phyloP scores from a whole-genome alignment of 2,888 invertebrate species.

The Cyclophora punctaria region DNA sequence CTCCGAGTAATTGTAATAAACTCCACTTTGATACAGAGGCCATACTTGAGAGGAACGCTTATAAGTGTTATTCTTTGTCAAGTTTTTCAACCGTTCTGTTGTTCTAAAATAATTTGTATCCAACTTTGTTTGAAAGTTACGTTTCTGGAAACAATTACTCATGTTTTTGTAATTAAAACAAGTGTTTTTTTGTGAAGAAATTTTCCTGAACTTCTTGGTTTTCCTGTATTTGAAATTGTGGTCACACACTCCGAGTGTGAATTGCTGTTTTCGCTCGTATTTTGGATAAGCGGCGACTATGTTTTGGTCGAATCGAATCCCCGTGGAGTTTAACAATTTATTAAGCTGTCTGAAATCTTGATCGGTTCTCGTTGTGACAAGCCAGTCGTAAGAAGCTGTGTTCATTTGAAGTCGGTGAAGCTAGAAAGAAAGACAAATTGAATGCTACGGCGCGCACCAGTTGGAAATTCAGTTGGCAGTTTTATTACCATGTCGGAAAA shows the following conservation, averaged over 20 bases:
- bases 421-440: constrained; percentile 29
- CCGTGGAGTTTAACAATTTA: constrained; percentile 44
- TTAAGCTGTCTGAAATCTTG: constrained; percentile 42
- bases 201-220: constrained; percentile 4
- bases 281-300: constrained; percentile 42
- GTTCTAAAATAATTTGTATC: constrained; percentile 46
- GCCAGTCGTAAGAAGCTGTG: constrained; percentile 53
- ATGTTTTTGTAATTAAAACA: constrained; percentile 2
- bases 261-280: constrained; percentile 6
- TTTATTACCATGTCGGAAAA: no score
- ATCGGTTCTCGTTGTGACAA: constrained; percentile 40
- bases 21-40: constrained; percentile 42
- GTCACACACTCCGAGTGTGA: constrained; percentile 32
- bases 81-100: constrained; percentile 42
- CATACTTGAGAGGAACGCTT: constrained; percentile 27
- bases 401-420: constrained; percentile 44
- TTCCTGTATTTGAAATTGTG: constrained; percentile 42
- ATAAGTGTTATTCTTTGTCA: constrained; percentile 39
- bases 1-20: constrained; percentile 43
- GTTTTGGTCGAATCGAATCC: constrained; percentile 57
- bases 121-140: constrained; percentile 29
- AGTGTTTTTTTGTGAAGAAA: constrained; percentile 2
- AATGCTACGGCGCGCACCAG: no score
- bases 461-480: no score
- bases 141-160: constrained; percentile 8